A percentile compares a stretch with the other conserved stretches of the same genome.
Evolutionary conservation across 2,888 invertebrate genomes (phyloP).

Genomic region (Bugula neritina): DNA sequence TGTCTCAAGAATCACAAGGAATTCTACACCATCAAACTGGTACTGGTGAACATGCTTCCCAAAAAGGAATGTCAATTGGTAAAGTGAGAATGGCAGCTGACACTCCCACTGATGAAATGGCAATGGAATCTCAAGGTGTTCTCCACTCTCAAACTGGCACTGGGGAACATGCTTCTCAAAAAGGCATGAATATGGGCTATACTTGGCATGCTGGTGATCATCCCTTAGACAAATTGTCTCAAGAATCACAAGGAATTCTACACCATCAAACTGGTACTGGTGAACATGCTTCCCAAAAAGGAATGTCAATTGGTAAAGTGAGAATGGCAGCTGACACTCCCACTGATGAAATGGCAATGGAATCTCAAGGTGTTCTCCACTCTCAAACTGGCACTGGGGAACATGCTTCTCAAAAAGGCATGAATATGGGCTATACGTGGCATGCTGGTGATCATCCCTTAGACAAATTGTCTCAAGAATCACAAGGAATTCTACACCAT

Average conservation of each 20-base stretch:
- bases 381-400: neutral
- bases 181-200: neutral
- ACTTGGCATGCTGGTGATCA: neutral
- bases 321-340: neutral
- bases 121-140: neutral
- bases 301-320: neutral
- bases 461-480: neutral
- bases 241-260: neutral
- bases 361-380: conserved; percentile 20
- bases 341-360: neutral
- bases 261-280: conserved; percentile 12
- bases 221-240: neutral
- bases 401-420: neutral
- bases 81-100: neutral
- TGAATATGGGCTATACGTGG: neutral
- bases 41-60: conserved; percentile 7
- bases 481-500: conserved; percentile 4
- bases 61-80: conserved; percentile 18
- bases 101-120: neutral
- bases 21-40: conserved; percentile 10
- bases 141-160: conserved; percentile 14
- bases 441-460: neutral
- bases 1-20: neutral
- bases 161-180: conserved; percentile 4
- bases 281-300: neutral